Percentiles rank a stretch among this genome's conserved stretches.
These are phyloP conservation scores for Sarcophaga subvicina DNA, from an alignment of 2,888 invertebrate species.

Conservation along the genomic window DNA sequence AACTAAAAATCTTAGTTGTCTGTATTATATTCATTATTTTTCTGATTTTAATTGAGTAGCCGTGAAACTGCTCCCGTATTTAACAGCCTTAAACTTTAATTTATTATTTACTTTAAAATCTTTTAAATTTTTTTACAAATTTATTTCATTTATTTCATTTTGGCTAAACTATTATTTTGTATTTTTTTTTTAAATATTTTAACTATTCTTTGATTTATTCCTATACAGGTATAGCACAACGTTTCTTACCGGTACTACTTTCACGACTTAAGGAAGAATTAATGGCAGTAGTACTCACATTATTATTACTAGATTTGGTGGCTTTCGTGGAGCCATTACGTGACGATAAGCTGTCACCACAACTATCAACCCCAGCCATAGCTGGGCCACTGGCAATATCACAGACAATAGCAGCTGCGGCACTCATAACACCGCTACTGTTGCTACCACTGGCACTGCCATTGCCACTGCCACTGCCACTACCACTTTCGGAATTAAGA, in stretches of 20 bases:
- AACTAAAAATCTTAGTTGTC: too few relatives aligned
- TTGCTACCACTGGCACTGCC: constrained; percentile 37
- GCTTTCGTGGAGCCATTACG: constrained; percentile 58
- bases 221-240: constrained; percentile 79
- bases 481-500: constrained; percentile 41
- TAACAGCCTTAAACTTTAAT: constrained; percentile 11
- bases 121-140: background rate
- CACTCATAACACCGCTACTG: constrained; percentile 40
- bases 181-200: background rate
- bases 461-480: constrained; percentile 35
- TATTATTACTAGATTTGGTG: constrained; percentile 65
- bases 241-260: constrained; percentile 74
- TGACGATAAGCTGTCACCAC: constrained; percentile 37
- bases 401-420: constrained; percentile 25
- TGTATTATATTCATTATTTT: too few relatives aligned
- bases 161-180: constrained; percentile 64
- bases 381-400: constrained; percentile 57
- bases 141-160: background rate
- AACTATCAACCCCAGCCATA: background rate
- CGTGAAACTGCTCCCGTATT: background rate
- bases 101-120: background rate
- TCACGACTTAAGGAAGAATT: constrained; percentile 63
- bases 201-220: background rate
- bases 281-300: constrained; percentile 46
- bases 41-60: background rate